Evolutionary conservation across 2,797 vertebrate species (phyloP), one percentile per base, ranked within the genome.

Genomic region (Rhinatrema bivittatum): DNA sequence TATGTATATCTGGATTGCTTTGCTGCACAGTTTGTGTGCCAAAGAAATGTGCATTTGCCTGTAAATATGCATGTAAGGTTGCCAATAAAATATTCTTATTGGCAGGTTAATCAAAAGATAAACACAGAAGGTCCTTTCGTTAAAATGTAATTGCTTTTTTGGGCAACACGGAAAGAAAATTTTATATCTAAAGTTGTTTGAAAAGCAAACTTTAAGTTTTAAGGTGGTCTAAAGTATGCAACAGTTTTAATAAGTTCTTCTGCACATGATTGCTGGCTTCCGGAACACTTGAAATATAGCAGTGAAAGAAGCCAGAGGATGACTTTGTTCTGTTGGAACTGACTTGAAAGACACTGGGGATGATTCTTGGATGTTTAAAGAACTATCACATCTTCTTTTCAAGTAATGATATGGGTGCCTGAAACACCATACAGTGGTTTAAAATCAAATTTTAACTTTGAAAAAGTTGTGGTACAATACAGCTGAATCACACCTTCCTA

Each of bases 1-100:
- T n/a, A n/a, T n/a, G n/a, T n/a, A n/a, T n/a, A n/a, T n/a, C 67
- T 44, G 33, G 15, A 21, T 65, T 55, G 43, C 50, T 52, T 39
- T 39, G 55, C 50, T 66, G 27, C 32, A 36, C 29, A 31, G 65
- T 41, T 50, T 54, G 32, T 60, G 79, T 82, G 82, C 79, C 82
- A 85, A 83, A 78, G 58, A 82, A 65, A 50, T 61, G 50, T 56
- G 45, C 39, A 62, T 70, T 74, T 76, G 63, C 70, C 68, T 82
- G 74, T 70, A 60, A 74, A 62, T 65, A 10, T 29, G 42, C 49
- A 49, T 56, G 50, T 69, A 50, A 64, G 60, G 46, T 81, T 82
- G 82, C 79, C 82, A 82, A 76, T 74, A 61, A 64, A 71, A 51
- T 48, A 35, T 65, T 59, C 68, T 70, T 68, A 67, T 69, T 77